Evolutionary conservation across 2,113 vertebrate genomes (phyloP).

Genomic region (Clarias batrachus): DNA sequence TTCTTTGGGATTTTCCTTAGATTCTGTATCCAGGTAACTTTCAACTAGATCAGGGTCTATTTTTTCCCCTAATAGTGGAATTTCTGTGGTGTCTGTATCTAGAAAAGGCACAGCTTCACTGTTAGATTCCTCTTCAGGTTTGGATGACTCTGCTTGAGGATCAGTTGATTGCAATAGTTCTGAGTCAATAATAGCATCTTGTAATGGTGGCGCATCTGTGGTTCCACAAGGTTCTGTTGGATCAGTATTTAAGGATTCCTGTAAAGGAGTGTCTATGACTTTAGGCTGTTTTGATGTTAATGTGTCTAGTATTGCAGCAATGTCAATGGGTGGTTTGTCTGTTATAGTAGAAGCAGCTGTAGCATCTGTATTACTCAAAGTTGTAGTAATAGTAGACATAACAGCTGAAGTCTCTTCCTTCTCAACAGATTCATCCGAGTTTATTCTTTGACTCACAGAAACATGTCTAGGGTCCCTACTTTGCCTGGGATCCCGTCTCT

Average conservation of each 20-base stretch:
- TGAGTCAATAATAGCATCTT: constrained; percentile 42
- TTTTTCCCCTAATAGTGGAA: constrained; percentile 74
- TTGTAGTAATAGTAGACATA: constrained; percentile 15
- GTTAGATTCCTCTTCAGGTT: constrained; percentile 51
- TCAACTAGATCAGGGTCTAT: constrained; percentile 71
- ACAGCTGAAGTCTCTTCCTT: constrained; percentile 54
- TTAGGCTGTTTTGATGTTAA: constrained; percentile 28
- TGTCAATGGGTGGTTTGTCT: constrained; percentile 37
- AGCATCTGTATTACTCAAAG: constrained; percentile 25
- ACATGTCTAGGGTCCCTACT: constrained; percentile 85
- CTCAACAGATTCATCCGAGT: constrained; percentile 64
- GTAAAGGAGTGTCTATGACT: background rate
- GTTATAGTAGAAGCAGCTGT: constrained; percentile 33
- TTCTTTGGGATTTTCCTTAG: constrained; percentile 59
- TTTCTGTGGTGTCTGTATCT: constrained; percentile 58
- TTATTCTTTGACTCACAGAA: constrained; percentile 57
- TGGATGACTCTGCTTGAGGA: constrained; percentile 19
- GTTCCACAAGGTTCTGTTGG: constrained; percentile 33
- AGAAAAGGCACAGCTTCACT: constrained; percentile 58
- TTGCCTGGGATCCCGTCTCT: constrained; percentile 79
- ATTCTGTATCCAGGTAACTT: constrained; percentile 61
- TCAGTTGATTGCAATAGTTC: constrained; percentile 12
- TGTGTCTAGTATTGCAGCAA: constrained; percentile 43
- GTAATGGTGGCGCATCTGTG: constrained; percentile 29
- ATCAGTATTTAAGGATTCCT: constrained; percentile 33